phyloP scores from a whole-genome alignment of 2,888 invertebrate species.

The Pseudococcus jackbeardsleyi region DNA sequence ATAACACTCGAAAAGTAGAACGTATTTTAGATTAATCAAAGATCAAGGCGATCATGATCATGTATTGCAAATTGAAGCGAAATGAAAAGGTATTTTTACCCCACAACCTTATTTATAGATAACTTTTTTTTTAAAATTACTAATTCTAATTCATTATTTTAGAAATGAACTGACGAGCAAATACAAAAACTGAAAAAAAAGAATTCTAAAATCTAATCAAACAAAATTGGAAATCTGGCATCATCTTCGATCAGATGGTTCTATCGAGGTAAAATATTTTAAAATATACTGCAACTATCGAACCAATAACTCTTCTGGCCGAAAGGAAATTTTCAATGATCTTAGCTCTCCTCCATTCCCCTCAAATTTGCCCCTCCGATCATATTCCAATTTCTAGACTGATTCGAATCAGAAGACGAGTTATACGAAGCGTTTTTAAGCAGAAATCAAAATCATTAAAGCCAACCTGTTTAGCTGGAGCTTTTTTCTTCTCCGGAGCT shows the following conservation, averaged over 20 bases:
- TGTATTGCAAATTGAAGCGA: slow-evolving; percentile 74
- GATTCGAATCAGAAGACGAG: slow-evolving; percentile 71
- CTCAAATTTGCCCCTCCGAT: neutral
- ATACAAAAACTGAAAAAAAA: slow-evolving; percentile 72
- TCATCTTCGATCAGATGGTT: slow-evolving; percentile 60
- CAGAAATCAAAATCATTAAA: neutral
- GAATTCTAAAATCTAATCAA: slow-evolving; percentile 81
- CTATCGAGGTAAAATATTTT: neutral
- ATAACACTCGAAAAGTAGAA: neutral
- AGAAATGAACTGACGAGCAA: slow-evolving; percentile 72
- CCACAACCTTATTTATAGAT: neutral
- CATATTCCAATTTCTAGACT: neutral
- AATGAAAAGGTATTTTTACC: slow-evolving; percentile 72
- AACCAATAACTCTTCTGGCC: neutral
- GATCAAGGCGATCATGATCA: slow-evolving; percentile 79
- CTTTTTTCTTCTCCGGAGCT: slow-evolving; percentile 69
- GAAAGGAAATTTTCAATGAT: neutral
- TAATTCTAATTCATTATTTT: neutral
- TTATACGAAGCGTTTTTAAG: slow-evolving; percentile 73
- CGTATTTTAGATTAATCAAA: slow-evolving; percentile 70
- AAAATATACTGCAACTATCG: neutral
- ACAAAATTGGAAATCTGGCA: slow-evolving; percentile 75
- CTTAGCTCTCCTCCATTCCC: neutral
- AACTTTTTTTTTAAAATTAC: slow-evolving; percentile 67
- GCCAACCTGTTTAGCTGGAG: slow-evolving; percentile 67